These are phyloP conservation scores for Calycopis cecrops DNA, from an alignment of 1,140 invertebrate genomes.

Conservation along the genomic window DNA sequence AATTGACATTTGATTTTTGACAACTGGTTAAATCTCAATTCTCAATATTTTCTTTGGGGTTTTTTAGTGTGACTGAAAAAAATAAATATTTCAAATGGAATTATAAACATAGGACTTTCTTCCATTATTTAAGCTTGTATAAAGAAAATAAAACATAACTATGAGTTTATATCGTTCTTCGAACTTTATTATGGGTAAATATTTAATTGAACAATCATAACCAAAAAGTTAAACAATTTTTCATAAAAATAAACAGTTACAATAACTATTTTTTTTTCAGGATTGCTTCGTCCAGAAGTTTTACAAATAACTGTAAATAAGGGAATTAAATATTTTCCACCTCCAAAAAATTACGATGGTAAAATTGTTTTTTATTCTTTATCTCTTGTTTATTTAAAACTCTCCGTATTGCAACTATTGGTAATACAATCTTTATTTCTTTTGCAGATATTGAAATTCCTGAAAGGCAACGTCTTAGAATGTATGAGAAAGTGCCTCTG, in stretches of 20 bases:
- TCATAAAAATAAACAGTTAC: not conserved
- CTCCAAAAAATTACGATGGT: conserved; percentile 78
- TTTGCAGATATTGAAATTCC: conserved; percentile 83
- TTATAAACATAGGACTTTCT: too few relatives aligned
- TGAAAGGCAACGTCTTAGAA: conserved; percentile 80
- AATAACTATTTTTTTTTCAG: conserved; percentile 33
- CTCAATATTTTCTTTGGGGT: too few relatives aligned
- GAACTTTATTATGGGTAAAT: not conserved
- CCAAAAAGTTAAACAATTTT: not conserved
- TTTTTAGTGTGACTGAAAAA: too few relatives aligned
- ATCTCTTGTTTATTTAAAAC: conserved; percentile 12
- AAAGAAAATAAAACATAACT: not conserved
- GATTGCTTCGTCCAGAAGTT: conserved; percentile 43
- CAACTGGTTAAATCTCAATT: too few relatives aligned
- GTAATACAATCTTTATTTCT: too few relatives aligned
- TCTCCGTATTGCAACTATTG: too few relatives aligned
- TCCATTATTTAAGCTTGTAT: not conserved
- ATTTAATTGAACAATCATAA: not conserved
- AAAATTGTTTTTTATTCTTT: conserved; percentile 33
- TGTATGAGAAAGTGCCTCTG: conserved; percentile 83
- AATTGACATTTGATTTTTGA: too few relatives aligned
- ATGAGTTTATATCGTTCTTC: not conserved
- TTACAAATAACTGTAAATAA: conserved; percentile 43
- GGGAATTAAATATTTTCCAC: conserved; percentile 79
- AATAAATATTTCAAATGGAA: too few relatives aligned